Evolutionary conservation across 2,797 vertebrate genomes (phyloP).

Genomic region (Crocodylus rhombifer): DNA sequence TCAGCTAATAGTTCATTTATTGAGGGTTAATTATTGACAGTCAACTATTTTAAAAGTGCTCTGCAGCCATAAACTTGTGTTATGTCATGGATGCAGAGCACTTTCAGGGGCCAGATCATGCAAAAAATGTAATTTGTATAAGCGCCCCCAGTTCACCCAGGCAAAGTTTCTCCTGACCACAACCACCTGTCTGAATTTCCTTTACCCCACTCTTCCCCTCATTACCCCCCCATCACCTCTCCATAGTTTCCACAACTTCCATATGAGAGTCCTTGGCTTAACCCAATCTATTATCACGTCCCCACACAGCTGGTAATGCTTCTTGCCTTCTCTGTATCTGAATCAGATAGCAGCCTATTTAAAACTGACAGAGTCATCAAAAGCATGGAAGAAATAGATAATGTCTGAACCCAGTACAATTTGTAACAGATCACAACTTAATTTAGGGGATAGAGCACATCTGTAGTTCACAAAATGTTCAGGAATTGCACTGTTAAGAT

Average conservation of each 20-base stretch:
- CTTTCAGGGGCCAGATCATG: too few species aligned
- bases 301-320: background rate
- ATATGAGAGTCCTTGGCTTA: background rate
- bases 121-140: too few species aligned
- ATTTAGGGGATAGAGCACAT: background rate
- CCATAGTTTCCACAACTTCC: background rate
- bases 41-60: too few species aligned
- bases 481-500: background rate
- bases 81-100: too few species aligned
- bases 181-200: background rate
- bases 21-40: too few species aligned
- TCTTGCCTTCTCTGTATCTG: background rate
- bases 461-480: background rate
- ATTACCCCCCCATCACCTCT: fast-evolving
- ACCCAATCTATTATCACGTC: background rate
- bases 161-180: too few species aligned
- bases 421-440: background rate
- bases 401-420: background rate
- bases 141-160: too few species aligned
- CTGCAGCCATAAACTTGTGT: too few species aligned
- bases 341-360: background rate
- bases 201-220: fast-evolving
- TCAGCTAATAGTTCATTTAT: too few species aligned
- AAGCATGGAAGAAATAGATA: too few species aligned
- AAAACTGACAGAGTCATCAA: background rate